phyloP scores from a whole-genome alignment of 2,113 vertebrate genomes.

The Chaetodon auriga region DNA sequence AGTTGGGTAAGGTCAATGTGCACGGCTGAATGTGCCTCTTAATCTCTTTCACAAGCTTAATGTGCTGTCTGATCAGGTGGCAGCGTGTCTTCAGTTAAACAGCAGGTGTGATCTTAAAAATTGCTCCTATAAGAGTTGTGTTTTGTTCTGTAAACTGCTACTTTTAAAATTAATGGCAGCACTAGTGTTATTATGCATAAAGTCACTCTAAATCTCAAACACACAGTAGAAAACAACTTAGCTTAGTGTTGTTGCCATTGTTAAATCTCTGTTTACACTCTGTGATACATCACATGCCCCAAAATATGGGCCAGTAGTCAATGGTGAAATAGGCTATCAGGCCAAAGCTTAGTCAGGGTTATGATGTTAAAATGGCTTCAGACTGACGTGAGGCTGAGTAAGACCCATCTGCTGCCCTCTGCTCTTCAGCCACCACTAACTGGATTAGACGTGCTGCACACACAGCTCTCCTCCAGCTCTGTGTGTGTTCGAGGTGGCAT shows the following conservation, averaged over 20 bases:
- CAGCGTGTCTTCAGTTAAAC: not conserved
- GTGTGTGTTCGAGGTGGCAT: not conserved
- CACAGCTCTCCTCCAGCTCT: conserved; percentile 12
- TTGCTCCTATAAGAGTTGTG: no score
- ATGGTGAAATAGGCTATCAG: conserved; percentile 63
- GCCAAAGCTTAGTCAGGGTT: conserved; percentile 65
- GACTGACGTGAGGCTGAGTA: conserved; percentile 65
- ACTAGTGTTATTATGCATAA: not conserved
- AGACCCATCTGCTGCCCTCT: conserved; percentile 70
- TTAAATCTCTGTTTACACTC: not conserved
- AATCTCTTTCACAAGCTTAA: not conserved
- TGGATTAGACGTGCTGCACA: conserved; percentile 66
- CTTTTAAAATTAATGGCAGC: not conserved
- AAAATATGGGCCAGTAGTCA: conserved; percentile 27
- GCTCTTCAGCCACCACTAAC: conserved; percentile 63
- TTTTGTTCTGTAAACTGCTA: not conserved
- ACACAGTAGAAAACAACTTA: not conserved
- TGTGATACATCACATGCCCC: not conserved
- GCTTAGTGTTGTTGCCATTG: not conserved
- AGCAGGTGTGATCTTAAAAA: not conserved
- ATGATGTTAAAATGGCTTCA: conserved; percentile 45
- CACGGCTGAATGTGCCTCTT: not conserved
- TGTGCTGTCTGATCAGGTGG: no score
- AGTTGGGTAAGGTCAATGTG: not conserved
- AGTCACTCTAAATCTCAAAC: not conserved